Conservation (phyloP, 53 echinoderm and acorn worm species). For the Mesocentrotus franciscanus region DNA sequence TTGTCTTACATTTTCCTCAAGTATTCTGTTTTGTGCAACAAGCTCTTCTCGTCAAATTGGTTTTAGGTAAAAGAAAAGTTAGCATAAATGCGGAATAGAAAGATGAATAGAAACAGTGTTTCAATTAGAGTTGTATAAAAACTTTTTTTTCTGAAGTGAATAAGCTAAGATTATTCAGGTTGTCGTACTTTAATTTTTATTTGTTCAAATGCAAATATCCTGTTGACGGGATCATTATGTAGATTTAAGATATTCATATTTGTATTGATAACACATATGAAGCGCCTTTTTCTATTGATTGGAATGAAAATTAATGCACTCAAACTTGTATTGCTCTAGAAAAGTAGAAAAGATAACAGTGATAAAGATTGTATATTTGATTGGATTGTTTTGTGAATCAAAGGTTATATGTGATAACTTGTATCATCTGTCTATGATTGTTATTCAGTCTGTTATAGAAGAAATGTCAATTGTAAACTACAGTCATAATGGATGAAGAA, state of each 20-base stretch:
- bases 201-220: not conserved
- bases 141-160: not conserved
- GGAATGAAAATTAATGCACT: not conserved
- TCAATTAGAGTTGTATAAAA: not conserved
- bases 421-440: not conserved
- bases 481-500: too few relatives aligned
- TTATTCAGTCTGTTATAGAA: not conserved
- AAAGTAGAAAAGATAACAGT: not conserved
- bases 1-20: not conserved
- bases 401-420: not conserved
- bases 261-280: slow-evolving; percentile 1
- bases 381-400: not conserved
- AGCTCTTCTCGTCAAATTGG: not conserved
- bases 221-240: slow-evolving; percentile 13
- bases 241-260: not conserved
- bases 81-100: not conserved
- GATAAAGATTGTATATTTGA: not conserved
- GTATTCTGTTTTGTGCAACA: not conserved
- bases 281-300: slow-evolving; percentile 10
- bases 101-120: not conserved
- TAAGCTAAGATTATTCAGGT: not conserved
- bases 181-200: not conserved
- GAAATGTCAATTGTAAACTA: too few relatives aligned
- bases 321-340: not conserved
- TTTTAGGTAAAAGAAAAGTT: not conserved